Evolutionary conservation across 35 echinoderm and acorn worm genomes (phyloP).

Genomic region (Chiridota heheva): DNA sequence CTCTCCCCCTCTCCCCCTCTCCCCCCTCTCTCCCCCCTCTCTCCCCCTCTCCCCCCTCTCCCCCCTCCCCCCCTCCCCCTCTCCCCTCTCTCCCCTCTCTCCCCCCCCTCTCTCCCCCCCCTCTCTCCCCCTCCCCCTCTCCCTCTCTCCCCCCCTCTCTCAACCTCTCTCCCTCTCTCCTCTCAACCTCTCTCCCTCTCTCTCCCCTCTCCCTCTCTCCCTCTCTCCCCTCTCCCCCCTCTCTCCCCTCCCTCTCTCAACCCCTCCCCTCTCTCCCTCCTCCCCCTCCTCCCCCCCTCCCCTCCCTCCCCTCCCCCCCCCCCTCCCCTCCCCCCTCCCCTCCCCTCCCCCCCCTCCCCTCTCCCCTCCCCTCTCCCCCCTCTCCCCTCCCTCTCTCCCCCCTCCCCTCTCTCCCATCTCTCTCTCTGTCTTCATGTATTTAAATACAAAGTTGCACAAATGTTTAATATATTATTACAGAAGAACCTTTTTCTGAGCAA

Average conservation of each 20-base stretch:
- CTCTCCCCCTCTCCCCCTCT: slow-evolving; percentile 3
- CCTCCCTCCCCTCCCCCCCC: slow-evolving; percentile 3
- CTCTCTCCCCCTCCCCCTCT: too few species aligned
- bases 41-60: too few species aligned
- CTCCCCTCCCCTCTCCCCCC: slow-evolving; percentile 3
- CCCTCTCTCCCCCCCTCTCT: slow-evolving; percentile 4
- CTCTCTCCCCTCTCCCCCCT: too few species aligned
- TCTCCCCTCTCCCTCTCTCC: not conserved
- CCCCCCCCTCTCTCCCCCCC: too few species aligned
- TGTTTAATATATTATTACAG: too few species aligned
- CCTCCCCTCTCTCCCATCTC: too few species aligned
- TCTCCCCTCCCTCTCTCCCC: slow-evolving; percentile 4
- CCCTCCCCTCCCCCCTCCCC: too few species aligned
- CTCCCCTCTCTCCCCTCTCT: too few species aligned
- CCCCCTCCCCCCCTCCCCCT: too few species aligned
- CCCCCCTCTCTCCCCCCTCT: not conserved
- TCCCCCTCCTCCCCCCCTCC: slow-evolving; percentile 3
- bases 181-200: slow-evolving; percentile 1
- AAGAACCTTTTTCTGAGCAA: too few species aligned
- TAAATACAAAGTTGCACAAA: too few species aligned
- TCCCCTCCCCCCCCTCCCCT: slow-evolving; percentile 3
- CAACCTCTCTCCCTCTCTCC: not conserved
- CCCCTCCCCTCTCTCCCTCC: slow-evolving; percentile 3
- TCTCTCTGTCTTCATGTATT: not conserved
- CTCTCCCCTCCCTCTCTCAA: too few species aligned